Evolutionary conservation across 2,113 vertebrate genomes (phyloP).

Genomic region (Menura novaehollandiae): DNA sequence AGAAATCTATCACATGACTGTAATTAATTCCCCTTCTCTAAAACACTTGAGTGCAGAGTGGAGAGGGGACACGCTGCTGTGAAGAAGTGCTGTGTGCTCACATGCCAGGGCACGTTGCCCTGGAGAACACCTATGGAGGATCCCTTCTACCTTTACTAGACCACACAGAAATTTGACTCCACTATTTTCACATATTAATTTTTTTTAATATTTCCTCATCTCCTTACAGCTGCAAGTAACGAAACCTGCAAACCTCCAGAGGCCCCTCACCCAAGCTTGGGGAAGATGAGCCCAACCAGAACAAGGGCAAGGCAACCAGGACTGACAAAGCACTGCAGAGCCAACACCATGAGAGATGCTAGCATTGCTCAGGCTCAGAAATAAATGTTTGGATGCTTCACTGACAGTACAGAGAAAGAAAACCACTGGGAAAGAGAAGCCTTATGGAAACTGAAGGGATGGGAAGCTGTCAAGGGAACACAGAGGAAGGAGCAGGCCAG

Average conservation of each 20-base stretch:
- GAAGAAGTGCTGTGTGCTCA: neutral
- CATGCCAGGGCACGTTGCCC: fast-evolving
- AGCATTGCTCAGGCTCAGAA: neutral
- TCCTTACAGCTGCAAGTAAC: neutral
- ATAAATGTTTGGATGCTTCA: neutral
- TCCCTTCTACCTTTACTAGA: neutral
- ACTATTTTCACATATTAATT: neutral
- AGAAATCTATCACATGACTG: neutral
- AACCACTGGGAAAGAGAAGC: neutral
- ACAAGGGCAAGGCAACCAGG: neutral
- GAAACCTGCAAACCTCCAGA: neutral
- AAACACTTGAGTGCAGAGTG: neutral
- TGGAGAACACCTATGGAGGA: neutral
- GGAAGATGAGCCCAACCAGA: neutral
- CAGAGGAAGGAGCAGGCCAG: neutral
- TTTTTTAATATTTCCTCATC: neutral
- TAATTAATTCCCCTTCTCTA: neutral
- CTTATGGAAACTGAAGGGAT: neutral
- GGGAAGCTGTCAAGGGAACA: neutral
- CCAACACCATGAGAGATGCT: neutral
- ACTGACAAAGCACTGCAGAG: neutral
- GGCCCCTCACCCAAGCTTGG: neutral
- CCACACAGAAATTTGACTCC: neutral
- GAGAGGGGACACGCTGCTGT: neutral
- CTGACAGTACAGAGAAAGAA: neutral